A percentile compares a stretch with the other conserved stretches of the same genome.
Conservation (phyloP, 2,888 invertebrate genomes). For the Drosophila mayaguana region DNA sequence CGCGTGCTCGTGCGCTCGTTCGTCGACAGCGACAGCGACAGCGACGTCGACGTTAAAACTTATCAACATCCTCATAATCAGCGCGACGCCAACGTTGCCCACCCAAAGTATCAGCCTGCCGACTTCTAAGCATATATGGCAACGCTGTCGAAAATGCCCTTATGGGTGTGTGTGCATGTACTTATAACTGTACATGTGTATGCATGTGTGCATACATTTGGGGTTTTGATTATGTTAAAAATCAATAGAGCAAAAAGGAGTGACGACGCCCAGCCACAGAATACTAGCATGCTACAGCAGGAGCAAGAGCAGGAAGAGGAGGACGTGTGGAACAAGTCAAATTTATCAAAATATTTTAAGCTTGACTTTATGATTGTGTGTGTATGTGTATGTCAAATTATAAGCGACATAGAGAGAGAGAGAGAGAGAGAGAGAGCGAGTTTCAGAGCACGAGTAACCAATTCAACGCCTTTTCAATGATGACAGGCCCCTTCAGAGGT, state of each 20-base stretch:
- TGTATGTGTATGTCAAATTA: slow-evolving; percentile 7
- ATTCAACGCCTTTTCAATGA: slow-evolving; percentile 62
- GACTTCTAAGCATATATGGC: slow-evolving; percentile 57
- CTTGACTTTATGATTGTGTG: slow-evolving; percentile 29
- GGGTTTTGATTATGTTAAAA: slow-evolving; percentile 83
- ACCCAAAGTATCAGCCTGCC: slow-evolving; percentile 41
- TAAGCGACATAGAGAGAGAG: not conserved
- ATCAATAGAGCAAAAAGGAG: slow-evolving; percentile 84
- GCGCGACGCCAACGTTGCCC: slow-evolving; percentile 69
- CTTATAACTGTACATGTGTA: slow-evolving; percentile 40
- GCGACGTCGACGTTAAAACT: slow-evolving; percentile 65
- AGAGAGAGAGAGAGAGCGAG: too few species aligned
- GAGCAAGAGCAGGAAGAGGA: not conserved
- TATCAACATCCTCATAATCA: slow-evolving; percentile 82
- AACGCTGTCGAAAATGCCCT: slow-evolving; percentile 54
- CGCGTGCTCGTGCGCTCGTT: slow-evolving; percentile 30
- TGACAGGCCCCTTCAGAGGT: slow-evolving; percentile 59
- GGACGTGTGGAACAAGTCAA: slow-evolving; percentile 9
- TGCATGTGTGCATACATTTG: slow-evolving; percentile 70
- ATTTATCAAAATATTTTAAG: slow-evolving; percentile 47
- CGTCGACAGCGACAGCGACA: slow-evolving; percentile 25
- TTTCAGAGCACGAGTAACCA: slow-evolving; percentile 33
- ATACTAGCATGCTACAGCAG: slow-evolving; percentile 8
- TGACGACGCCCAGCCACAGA: slow-evolving; percentile 58
- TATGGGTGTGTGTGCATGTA: slow-evolving; percentile 43